Conservation (phyloP, 2,797 vertebrate species). For the Myotis daubentonii region DNA sequence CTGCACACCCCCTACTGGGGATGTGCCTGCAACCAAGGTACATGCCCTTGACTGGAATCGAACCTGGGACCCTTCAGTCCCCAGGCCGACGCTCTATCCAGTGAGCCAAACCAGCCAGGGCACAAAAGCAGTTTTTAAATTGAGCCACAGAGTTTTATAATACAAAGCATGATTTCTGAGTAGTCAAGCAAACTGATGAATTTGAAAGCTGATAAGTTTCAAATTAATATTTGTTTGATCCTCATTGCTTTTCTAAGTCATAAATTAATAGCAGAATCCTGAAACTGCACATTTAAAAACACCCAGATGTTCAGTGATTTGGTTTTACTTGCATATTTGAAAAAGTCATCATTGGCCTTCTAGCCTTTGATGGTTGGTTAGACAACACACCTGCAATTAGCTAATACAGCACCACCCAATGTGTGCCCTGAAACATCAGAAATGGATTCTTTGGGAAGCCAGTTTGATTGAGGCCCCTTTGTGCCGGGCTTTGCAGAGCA, state of each 20-base stretch:
- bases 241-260: not conserved
- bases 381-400: not conserved
- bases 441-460: not conserved
- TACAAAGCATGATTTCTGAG: conserved; percentile 5
- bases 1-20: too few relatives aligned
- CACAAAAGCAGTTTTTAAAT: conserved; percentile 9
- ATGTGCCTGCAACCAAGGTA: too few relatives aligned
- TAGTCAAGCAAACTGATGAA: not conserved
- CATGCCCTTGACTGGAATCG: too few relatives aligned
- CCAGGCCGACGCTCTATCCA: too few relatives aligned
- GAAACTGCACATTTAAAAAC: not conserved
- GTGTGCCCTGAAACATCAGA: not conserved
- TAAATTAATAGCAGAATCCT: conserved; percentile 6
- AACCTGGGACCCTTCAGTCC: too few relatives aligned
- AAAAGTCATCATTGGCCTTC: not conserved
- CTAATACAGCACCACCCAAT: fast-evolving
- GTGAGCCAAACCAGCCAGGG: too few relatives aligned
- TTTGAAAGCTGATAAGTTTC: not conserved
- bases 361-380: not conserved
- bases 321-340: not conserved
- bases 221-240: not conserved
- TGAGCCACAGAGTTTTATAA: not conserved
- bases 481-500: not conserved
- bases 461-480: not conserved
- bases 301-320: not conserved